Percentiles rank a stretch among this genome's conserved stretches.
phyloP scores from a whole-genome alignment of 2,888 invertebrate species.

The Macrostomum cliftonense region DNA sequence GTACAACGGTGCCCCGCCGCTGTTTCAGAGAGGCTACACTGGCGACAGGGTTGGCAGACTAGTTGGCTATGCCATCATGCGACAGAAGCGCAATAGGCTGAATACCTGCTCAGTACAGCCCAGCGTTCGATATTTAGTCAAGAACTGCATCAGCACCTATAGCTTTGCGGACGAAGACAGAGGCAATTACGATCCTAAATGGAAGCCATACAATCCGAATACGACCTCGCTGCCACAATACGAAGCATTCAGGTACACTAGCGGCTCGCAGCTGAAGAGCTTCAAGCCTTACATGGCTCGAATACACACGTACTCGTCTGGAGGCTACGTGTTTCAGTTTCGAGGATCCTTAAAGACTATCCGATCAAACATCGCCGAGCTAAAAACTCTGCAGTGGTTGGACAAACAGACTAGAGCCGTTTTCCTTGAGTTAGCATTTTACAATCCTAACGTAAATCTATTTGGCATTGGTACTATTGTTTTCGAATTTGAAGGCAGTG shows the following conservation, averaged over 20 bases:
- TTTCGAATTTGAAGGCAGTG: slow-evolving; percentile 27
- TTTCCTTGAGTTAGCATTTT: slow-evolving; percentile 42
- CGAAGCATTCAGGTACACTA: too few species aligned
- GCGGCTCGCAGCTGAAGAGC: too few species aligned
- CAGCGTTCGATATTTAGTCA: slow-evolving; percentile 38
- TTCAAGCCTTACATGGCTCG: slow-evolving; percentile 32
- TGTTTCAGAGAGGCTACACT: slow-evolving; percentile 39
- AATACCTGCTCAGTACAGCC: slow-evolving; percentile 14
- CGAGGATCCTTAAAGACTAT: slow-evolving; percentile 14
- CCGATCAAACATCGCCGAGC: slow-evolving; percentile 7
- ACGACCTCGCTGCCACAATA: slow-evolving; percentile 25
- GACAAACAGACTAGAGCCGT: slow-evolving; percentile 41
- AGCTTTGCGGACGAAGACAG: slow-evolving; percentile 21
- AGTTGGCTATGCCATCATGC: slow-evolving; percentile 42
- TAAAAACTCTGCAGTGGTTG: slow-evolving; percentile 38
- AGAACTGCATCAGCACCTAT: slow-evolving; percentile 29
- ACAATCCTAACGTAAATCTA: slow-evolving; percentile 36
- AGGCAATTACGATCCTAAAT: slow-evolving; percentile 19
- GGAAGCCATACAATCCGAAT: slow-evolving; percentile 14
- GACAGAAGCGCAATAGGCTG: slow-evolving; percentile 38
- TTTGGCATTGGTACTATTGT: slow-evolving; percentile 27
- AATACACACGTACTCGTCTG: slow-evolving; percentile 37
- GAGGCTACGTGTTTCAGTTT: slow-evolving; percentile 40
- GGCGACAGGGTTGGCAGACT: slow-evolving; percentile 41
- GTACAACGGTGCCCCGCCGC: slow-evolving; percentile 41